Base-by-base conservation (phyloP, 1,140 invertebrate genomes). In the Trichoplusia ni region DNA sequence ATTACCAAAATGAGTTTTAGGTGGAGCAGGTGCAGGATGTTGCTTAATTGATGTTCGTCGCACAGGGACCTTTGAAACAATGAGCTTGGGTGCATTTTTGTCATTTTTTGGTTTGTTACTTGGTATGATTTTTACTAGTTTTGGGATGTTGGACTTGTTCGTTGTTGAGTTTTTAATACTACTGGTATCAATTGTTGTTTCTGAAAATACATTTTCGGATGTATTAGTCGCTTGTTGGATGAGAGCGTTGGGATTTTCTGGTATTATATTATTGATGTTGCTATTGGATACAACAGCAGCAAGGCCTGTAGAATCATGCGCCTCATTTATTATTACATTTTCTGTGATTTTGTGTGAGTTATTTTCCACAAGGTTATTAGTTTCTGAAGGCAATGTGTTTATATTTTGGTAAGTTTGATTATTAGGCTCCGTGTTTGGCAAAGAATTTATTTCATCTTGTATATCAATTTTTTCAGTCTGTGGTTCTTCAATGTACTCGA, bases 1-100 rank as follows among this genome's bases (percentile, higher is more conserved):
- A 64, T 82, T 84, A 18, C 86, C 84, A 60, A 91, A 91, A 42
- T 89, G 85, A 14, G 77, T 51, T 75, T 84, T 86, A 40, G 88
- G 89, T 2, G 87, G 86, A 18, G 75, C 67, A n/a, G 86, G 82
- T 31, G 82, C 81, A 51, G 80, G 79, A 63, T 82, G 79, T 65
- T 87, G 84, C 61, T 91, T 90, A 29, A 84, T 18, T 7, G 84
- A 84, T 49, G 67, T 74, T 53, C 79, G 79, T 53, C 90, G 80
- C 31, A 89, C 61, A 0, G 84, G 86, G 13, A 89, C 81, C 71
- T 90, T 91, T 2, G 86, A 91, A 29, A 79, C 67, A 49, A 87
- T 77, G 27, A 82, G 56, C 81, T 90, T 91, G 27, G 76, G 68
- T 38, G 66, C 44, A 40, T 56, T 76, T 75, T 84, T 89, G 44